A percentile compares a stretch with the other conserved stretches of the same genome.
Conservation (phyloP, 2,888 invertebrate genomes). For the Dryomyza anilis region DNA sequence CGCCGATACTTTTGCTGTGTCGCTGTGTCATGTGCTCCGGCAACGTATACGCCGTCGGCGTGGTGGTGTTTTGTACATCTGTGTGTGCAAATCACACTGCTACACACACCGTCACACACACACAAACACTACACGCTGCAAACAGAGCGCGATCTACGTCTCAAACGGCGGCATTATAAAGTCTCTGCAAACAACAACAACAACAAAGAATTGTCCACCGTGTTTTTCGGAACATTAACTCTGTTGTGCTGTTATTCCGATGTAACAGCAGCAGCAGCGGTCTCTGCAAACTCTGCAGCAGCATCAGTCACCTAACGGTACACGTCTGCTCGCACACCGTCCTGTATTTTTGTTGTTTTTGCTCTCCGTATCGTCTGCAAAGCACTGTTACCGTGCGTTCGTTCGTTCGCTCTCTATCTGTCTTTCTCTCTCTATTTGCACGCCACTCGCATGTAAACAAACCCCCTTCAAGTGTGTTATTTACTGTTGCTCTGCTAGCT, state of each 20-base stretch:
- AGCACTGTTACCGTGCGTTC: neutral
- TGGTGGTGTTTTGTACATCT: neutral
- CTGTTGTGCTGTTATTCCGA: slow-evolving; percentile 31
- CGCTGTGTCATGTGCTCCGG: slow-evolving; percentile 24
- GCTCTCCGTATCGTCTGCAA: slow-evolving; percentile 30
- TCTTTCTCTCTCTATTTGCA: neutral
- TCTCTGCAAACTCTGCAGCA: neutral
- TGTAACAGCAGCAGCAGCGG: neutral
- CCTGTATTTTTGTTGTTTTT: slow-evolving; percentile 20
- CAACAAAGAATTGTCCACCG: slow-evolving; percentile 22
- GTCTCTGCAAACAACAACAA: neutral
- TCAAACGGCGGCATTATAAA: neutral
- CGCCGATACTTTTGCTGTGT: slow-evolving; percentile 32
- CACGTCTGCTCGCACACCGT: neutral
- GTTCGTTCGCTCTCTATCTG: neutral
- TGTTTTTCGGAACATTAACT: slow-evolving; percentile 29
- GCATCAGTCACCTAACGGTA: neutral
- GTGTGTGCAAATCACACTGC: slow-evolving; percentile 12
- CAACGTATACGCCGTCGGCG: slow-evolving; percentile 16
- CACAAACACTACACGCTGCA: neutral
- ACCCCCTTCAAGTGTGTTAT: neutral
- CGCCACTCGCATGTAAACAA: slow-evolving; percentile 10
- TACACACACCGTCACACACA: neutral
- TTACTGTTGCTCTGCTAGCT: slow-evolving; percentile 1
- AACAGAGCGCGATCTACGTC: neutral